Evolutionary conservation across 64 coral and sea anemone genomes (phyloP).

Genomic region (Catalaphyllia jardinei): DNA sequence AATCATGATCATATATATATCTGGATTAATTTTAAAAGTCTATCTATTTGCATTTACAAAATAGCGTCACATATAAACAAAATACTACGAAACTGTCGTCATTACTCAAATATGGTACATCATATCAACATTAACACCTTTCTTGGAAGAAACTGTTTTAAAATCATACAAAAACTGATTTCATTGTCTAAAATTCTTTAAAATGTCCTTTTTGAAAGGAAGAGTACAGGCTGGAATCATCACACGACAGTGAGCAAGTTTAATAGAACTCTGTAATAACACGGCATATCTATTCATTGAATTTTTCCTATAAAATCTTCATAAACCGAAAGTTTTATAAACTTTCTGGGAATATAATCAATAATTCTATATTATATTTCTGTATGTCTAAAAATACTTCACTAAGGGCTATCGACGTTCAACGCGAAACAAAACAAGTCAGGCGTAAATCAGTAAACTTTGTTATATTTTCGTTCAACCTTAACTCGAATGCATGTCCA

Average conservation of each 20-base stretch:
- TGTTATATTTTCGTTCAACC: slow-evolving; percentile 40
- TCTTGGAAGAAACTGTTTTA: slow-evolving; percentile 61
- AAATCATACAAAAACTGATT: slow-evolving; percentile 82
- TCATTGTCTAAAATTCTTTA: slow-evolving; percentile 16
- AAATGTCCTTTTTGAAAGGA: slow-evolving; percentile 95
- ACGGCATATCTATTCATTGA: slow-evolving; percentile 30
- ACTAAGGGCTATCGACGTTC: slow-evolving; percentile 47
- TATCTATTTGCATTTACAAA: slow-evolving; percentile 99
- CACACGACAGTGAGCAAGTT: slow-evolving; percentile 28
- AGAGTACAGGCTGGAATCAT: slow-evolving; percentile 15
- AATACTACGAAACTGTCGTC: slow-evolving; percentile 92
- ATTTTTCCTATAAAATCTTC: slow-evolving; percentile 50
- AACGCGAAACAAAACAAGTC: slow-evolving; percentile 58
- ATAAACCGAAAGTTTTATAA: slow-evolving; percentile 53
- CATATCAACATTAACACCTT: slow-evolving; percentile 85
- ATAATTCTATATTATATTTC: slow-evolving; percentile 36
- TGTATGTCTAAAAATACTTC: slow-evolving; percentile 40
- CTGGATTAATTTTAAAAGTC: slow-evolving; percentile 92
- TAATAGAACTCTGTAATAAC: slow-evolving; percentile 15
- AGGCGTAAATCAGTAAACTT: slow-evolving; percentile 15
- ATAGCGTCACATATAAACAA: slow-evolving; percentile 98
- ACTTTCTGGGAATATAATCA: slow-evolving; percentile 33
- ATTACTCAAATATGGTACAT: slow-evolving; percentile 97
- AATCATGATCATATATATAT: slow-evolving; percentile 89
- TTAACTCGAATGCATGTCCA: slow-evolving; percentile 99